Evolutionary conservation across 2,888 invertebrate species (phyloP).

Genomic region (Notodonta ziczac): DNA sequence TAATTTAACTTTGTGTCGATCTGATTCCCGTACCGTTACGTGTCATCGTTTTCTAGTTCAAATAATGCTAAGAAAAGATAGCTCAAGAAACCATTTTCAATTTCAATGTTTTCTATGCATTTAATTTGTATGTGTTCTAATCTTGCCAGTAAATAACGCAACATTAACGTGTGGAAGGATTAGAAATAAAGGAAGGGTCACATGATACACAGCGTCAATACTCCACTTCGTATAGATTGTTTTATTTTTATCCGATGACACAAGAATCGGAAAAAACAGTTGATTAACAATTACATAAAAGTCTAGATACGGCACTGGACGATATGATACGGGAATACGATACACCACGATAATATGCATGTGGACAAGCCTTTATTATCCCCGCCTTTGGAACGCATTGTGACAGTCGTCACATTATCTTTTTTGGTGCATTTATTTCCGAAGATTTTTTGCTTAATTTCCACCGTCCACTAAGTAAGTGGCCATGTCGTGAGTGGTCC

Average conservation of each 20-base stretch:
- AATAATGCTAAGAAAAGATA: not conserved
- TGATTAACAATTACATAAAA: not conserved
- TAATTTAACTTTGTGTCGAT: not conserved
- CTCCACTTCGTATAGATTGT: too few relatives aligned
- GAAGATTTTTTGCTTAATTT: constrained; percentile 67
- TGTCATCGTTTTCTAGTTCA: not conserved
- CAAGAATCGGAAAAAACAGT: too few relatives aligned
- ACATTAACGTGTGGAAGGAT: too few relatives aligned
- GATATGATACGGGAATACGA: not conserved
- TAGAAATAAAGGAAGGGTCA: too few relatives aligned
- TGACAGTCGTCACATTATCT: constrained; percentile 51
- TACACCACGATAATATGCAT: not conserved
- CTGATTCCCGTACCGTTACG: not conserved
- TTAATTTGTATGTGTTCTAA: too few relatives aligned
- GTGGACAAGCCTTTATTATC: constrained; percentile 12
- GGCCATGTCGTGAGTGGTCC: constrained; percentile 70
- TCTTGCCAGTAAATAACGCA: too few relatives aligned
- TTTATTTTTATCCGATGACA: too few relatives aligned
- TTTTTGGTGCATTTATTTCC: constrained; percentile 54
- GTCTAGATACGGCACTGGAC: not conserved
- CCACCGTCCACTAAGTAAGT: constrained; percentile 60
- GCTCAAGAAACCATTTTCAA: not conserved
- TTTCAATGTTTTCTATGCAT: too few relatives aligned
- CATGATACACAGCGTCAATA: too few relatives aligned
- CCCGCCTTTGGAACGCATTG: constrained; percentile 31